phyloP scores from a whole-genome alignment of 1,140 invertebrate genomes.

The Limonius californicus region DNA sequence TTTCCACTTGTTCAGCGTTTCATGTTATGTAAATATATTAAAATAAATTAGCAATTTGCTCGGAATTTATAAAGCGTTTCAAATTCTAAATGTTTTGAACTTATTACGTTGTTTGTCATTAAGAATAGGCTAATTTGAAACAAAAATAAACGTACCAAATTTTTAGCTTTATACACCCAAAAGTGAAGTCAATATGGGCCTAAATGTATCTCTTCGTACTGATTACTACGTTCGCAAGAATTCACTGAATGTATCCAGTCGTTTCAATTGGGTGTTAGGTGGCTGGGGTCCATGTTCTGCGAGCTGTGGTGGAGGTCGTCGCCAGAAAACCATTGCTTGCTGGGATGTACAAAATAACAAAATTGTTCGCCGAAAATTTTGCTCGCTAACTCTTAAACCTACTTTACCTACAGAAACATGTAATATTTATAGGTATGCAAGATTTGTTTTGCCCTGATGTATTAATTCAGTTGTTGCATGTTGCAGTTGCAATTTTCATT shows the following conservation, averaged over 20 bases:
- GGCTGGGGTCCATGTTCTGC: constrained; percentile 55
- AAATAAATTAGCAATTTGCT: too few relatives aligned
- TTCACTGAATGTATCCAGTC: constrained; percentile 40
- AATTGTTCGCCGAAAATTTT: constrained; percentile 50
- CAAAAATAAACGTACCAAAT: too few relatives aligned
- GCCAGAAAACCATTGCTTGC: constrained; percentile 51
- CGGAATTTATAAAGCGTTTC: too few relatives aligned
- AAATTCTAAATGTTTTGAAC: too few relatives aligned
- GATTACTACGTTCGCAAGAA: constrained; percentile 44
- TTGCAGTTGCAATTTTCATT: constrained; percentile 59
- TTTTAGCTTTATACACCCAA: constrained; percentile 19
- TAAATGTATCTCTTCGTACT: constrained; percentile 40
- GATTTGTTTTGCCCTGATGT: too few relatives aligned
- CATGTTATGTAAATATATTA: too few relatives aligned
- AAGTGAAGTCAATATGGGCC: constrained; percentile 32
- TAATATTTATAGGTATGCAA: constrained; percentile 54
- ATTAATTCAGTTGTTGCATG: too few relatives aligned
- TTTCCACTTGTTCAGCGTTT: too few relatives aligned
- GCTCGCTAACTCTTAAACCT: constrained; percentile 49
- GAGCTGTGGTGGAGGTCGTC: constrained; percentile 54
- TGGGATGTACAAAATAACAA: constrained; percentile 49
- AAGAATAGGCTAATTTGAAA: too few relatives aligned
- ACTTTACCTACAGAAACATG: constrained; percentile 47
- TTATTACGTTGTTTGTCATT: too few relatives aligned
- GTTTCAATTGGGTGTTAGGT: constrained; percentile 53